Conservation (phyloP, 2,888 invertebrate genomes). For the Drosophila lutescens region DNA sequence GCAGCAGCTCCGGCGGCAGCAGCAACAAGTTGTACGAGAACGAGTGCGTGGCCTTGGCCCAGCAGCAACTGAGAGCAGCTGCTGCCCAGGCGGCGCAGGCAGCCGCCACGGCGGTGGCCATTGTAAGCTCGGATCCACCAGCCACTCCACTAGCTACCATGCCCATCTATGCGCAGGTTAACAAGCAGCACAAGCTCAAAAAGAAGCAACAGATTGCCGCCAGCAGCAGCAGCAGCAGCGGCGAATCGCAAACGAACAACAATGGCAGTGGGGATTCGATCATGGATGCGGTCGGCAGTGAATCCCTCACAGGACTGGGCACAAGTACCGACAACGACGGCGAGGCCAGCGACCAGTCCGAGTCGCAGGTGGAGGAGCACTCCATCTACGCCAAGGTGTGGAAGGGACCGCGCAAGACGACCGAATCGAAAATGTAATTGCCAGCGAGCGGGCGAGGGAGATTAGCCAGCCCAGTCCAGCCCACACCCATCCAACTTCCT, state of each 20-base stretch:
- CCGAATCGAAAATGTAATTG: conserved; percentile 84
- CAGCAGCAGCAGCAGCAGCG: not conserved
- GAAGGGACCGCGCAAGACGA: conserved; percentile 84
- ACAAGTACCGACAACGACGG: conserved; percentile 56
- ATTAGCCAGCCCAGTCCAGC: conserved; percentile 7
- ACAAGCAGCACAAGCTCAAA: conserved; percentile 84
- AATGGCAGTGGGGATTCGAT: conserved; percentile 22
- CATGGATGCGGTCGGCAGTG: conserved; percentile 10
- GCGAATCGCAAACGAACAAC: conserved; percentile 47
- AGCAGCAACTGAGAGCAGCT: conserved; percentile 46
- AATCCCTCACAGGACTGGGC: conserved; percentile 18
- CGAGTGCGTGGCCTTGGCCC: conserved; percentile 34
- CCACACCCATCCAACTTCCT: not conserved
- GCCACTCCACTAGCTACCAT: conserved; percentile 13
- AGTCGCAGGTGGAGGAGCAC: conserved; percentile 72
- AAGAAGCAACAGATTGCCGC: conserved; percentile 72
- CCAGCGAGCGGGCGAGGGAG: conserved; percentile 52
- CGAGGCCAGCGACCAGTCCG: conserved; percentile 65
- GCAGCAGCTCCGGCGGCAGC: not conserved
- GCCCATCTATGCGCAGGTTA: conserved; percentile 84
- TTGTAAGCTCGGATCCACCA: not conserved
- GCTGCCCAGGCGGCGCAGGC: conserved; percentile 56
- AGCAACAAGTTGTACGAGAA: conserved; percentile 40
- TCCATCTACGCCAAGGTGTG: conserved; percentile 85
- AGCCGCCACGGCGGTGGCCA: conserved; percentile 37